Conservation (phyloP, 1,140 invertebrate genomes). For the Eriocheir sinensis region DNA sequence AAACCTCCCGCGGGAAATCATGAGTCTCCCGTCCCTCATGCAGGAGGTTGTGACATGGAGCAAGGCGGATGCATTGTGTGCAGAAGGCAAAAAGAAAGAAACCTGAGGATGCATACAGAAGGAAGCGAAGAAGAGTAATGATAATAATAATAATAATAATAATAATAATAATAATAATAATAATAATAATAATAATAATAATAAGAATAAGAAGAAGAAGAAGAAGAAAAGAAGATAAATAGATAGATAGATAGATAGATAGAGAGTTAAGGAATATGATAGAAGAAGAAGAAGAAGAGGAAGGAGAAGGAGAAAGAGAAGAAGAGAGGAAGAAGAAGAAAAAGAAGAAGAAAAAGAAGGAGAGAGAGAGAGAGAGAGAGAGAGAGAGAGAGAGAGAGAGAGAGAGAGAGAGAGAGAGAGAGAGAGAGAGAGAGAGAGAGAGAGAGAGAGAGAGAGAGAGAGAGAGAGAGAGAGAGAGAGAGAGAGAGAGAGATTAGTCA, state of each 20-base stretch:
- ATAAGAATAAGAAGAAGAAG: neutral
- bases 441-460: constrained; percentile 6
- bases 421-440: neutral
- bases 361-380: neutral
- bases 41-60: neutral
- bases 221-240: neutral
- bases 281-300: neutral
- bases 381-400: neutral
- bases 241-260: neutral
- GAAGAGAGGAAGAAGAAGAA: neutral
- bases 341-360: neutral
- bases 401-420: neutral
- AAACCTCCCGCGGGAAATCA: neutral
- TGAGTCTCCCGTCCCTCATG: neutral
- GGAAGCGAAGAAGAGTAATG: no score
- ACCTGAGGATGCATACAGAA: no score
- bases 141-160: no score
- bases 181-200: no score
- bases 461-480: neutral
- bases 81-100: no score
- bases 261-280: neutral
- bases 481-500: no score
- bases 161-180: no score
- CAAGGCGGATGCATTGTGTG: neutral
- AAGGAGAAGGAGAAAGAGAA: no score